Conservation (phyloP, 2,797 vertebrate species). For the Malurus leucopterus region DNA sequence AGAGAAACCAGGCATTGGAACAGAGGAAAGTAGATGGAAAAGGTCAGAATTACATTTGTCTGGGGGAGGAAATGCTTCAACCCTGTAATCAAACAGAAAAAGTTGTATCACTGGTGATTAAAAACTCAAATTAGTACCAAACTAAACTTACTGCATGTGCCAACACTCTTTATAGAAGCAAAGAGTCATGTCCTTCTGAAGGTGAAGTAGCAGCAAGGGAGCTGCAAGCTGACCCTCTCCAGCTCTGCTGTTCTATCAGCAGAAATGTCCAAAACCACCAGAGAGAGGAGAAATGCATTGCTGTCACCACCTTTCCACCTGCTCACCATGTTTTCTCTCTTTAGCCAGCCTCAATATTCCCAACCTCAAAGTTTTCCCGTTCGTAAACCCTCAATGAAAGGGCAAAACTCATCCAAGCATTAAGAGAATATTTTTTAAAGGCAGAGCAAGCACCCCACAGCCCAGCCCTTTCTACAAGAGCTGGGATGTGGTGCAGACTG, state of each 20-base stretch:
- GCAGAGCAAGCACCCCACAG: background rate
- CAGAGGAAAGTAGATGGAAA: background rate
- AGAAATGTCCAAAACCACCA: background rate
- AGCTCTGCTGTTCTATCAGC: background rate
- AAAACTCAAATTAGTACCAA: background rate
- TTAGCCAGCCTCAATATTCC: background rate
- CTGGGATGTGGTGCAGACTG: fast-evolving
- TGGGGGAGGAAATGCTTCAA: background rate
- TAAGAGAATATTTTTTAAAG: background rate
- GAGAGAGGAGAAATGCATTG: background rate
- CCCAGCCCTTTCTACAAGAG: background rate
- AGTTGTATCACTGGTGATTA: background rate
- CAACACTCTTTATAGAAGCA: background rate
- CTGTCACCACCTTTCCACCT: background rate
- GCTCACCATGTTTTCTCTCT: background rate
- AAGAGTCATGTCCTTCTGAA: background rate
- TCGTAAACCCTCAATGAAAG: background rate
- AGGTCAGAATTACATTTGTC: background rate
- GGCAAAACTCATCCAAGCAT: background rate
- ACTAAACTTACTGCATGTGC: background rate
- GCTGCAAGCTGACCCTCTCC: background rate
- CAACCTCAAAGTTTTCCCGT: background rate
- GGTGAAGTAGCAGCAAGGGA: background rate
- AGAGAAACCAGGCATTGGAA: background rate
- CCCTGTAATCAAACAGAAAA: background rate